A percentile compares a stretch with the other conserved stretches of the same genome.
These are phyloP conservation scores for Stichopus chloronotus DNA, from an alignment of 35 echinoderm and acorn worm species.

Conservation along the genomic window DNA sequence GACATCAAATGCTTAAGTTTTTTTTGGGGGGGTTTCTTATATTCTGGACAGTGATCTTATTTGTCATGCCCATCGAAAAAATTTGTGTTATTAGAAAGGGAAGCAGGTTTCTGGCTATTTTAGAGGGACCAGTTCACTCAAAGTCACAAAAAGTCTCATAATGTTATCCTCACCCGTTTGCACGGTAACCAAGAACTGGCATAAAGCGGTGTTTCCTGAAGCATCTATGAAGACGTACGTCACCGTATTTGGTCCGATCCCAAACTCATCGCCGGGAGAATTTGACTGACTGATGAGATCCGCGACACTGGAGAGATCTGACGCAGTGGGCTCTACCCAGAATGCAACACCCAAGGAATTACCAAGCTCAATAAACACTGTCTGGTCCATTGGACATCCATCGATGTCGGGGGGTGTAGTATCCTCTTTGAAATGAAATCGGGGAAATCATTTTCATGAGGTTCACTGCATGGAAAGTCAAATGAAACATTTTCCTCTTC, in stretches of 20 bases:
- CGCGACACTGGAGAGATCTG: neutral
- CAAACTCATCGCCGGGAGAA: neutral
- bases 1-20: too few relatives aligned
- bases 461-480: too few relatives aligned
- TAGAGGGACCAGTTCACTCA: too few relatives aligned
- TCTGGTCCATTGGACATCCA: neutral
- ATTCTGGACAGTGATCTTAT: too few relatives aligned
- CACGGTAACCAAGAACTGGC: neutral
- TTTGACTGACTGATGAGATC: neutral
- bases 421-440: constrained; percentile 19
- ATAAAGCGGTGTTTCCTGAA: neutral
- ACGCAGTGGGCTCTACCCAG: neutral
- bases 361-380: neutral
- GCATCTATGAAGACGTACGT: neutral
- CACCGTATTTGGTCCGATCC: neutral
- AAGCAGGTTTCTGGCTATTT: too few relatives aligned
- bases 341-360: neutral
- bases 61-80: too few relatives aligned
- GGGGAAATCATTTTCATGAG: neutral
- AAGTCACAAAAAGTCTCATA: too few relatives aligned
- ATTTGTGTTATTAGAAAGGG: too few relatives aligned
- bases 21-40: too few relatives aligned
- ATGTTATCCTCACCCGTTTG: neutral
- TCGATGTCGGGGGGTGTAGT: neutral
- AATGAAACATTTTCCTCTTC: too few relatives aligned